phyloP scores from a whole-genome alignment of 2,888 invertebrate species.

The Ophraella communa region DNA sequence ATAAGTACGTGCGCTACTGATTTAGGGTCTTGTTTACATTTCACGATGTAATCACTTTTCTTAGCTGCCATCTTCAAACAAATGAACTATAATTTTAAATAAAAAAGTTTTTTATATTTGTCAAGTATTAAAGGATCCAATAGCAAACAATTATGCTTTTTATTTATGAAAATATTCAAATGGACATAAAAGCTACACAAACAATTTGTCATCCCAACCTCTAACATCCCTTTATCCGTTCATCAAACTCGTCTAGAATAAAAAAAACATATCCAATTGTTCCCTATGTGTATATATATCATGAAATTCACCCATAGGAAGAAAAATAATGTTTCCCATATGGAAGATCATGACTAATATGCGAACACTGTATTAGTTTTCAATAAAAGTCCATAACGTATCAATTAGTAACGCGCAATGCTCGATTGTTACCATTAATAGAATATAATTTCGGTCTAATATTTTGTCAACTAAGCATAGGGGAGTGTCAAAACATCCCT shows the following conservation, averaged over 20 bases:
- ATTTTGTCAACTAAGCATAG: conserved; percentile 54
- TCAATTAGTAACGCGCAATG: conserved; percentile 53
- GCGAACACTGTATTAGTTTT: conserved; percentile 33
- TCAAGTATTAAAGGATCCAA: not conserved
- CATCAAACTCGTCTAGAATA: conserved; percentile 31
- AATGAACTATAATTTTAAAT: too few relatives aligned
- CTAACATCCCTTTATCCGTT: conserved; percentile 43
- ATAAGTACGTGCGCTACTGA: too few relatives aligned
- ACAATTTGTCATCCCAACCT: conserved; percentile 31
- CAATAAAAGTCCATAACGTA: conserved; percentile 45
- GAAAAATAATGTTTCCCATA: conserved; percentile 42
- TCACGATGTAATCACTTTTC: too few relatives aligned
- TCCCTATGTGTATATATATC: conserved; percentile 11
- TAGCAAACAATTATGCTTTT: too few relatives aligned
- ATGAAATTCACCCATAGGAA: conserved; percentile 33
- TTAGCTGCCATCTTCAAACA: too few relatives aligned
- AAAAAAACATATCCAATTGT: conserved; percentile 17
- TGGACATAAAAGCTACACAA: not conserved
- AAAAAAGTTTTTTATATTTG: too few relatives aligned
- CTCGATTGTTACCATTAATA: conserved; percentile 52
- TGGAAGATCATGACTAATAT: conserved; percentile 37
- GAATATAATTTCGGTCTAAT: conserved; percentile 49
- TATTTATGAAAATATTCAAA: not conserved
- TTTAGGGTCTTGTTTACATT: too few relatives aligned
- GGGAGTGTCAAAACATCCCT: conserved; percentile 52